Percentiles rank a stretch among this genome's conserved stretches.
phyloP scores from a whole-genome alignment of 2,888 invertebrate species.

The Cepaea hortensis region DNA sequence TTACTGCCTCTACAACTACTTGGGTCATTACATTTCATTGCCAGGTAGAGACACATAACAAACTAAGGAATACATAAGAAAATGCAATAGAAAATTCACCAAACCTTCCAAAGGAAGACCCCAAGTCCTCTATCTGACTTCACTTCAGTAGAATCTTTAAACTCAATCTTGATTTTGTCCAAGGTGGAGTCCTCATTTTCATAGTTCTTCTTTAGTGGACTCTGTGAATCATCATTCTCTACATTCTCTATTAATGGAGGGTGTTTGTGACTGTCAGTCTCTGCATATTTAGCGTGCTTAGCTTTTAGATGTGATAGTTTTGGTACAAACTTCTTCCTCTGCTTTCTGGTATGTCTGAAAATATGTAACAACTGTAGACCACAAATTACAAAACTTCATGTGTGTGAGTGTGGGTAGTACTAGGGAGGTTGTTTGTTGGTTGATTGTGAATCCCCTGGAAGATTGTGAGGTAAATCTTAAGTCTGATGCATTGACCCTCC shows the following conservation, averaged over 20 bases:
- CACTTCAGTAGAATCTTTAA: not conserved
- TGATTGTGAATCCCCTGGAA: too few relatives aligned
- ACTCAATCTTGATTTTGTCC: not conserved
- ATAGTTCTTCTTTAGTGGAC: not conserved
- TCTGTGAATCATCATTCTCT: not conserved
- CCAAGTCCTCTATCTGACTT: slow-evolving; percentile 2
- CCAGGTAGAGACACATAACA: too few relatives aligned
- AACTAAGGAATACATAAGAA: too few relatives aligned
- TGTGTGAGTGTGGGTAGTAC: too few relatives aligned
- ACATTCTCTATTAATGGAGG: not conserved
- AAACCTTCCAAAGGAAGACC: slow-evolving; percentile 27
- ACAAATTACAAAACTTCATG: too few relatives aligned
- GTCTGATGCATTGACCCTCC: too few relatives aligned
- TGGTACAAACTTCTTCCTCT: not conserved
- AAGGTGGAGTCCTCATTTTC: slow-evolving; percentile 10
- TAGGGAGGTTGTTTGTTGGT: too few relatives aligned
- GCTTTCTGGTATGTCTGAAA: not conserved
- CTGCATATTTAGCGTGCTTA: slow-evolving; percentile 4
- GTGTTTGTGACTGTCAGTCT: not conserved
- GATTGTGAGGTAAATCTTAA: too few relatives aligned
- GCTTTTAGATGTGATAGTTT: not conserved
- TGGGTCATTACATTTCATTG: not conserved
- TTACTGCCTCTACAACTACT: too few relatives aligned
- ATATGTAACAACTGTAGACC: not conserved
- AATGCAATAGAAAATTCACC: not conserved